Base-by-base conservation (phyloP, 1,140 invertebrate species). In the Formica selysi region DNA sequence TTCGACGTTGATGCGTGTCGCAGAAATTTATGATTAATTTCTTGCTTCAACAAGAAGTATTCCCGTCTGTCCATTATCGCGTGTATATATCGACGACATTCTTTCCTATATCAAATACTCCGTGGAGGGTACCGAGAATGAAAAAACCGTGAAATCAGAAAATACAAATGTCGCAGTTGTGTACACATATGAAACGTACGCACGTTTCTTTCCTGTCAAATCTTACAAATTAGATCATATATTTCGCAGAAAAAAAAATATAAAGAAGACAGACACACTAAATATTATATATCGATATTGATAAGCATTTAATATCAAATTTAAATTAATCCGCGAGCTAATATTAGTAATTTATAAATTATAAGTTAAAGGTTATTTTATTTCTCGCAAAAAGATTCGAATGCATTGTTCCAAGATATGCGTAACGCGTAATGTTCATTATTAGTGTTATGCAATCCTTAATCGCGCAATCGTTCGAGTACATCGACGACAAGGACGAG, bases 71-170 rank as follows among this genome's bases (percentile, higher is more conserved):
- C 65, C 76, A 81, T 68, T 44, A 57, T 41, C 64, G 86, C 71
- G 54, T 67, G 80, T 65, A 71, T 51, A 79, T 62, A 86, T 89
- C 59, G 78, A 86, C 87, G 70, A 89, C 87, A 89, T 88, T 89
- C 87, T 83, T 89, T 89, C 87, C 57, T 67, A 79, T 83, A 85
- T 73, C 44, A 64, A 76, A 59, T 44, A 11, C 57, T 79, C 67
- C 78, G 51, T 48, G 68, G 54, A 89, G 73, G 65, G 54, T 59
- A 62, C 44, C 41, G 74, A 80, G 57, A 57, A 81, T 76, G 57
- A 80, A 80, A 62, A 86, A 83, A 41, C 76, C 84, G 54, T 48
- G 64, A 32, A 44, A 76, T 61, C 76, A 13, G 62, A 86, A 68
- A 71, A 68, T 51, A 73, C 59, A 48, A 65, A 83, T 38, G 41